Conservation (phyloP, 2,113 vertebrate genomes). For the Lanius collurio region DNA sequence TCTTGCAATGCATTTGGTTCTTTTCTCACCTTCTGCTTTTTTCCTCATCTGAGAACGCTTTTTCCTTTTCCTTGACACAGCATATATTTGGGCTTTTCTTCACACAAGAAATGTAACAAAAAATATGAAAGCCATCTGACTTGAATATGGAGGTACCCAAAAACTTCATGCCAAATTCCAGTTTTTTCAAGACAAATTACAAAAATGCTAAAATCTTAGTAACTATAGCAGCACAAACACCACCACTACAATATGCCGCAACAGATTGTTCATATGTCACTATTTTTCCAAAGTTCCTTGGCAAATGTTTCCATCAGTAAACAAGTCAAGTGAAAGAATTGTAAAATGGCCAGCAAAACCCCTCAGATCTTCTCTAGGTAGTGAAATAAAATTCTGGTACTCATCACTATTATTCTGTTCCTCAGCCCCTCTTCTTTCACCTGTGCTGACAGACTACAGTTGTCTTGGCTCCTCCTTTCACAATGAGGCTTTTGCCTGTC, state of each 20-base stretch:
- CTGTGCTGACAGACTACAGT: slow-evolving; percentile 22
- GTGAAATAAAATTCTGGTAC: not conserved
- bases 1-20: not conserved
- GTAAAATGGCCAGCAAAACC: slow-evolving; percentile 11
- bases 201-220: slow-evolving; percentile 37
- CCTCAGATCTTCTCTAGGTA: not conserved
- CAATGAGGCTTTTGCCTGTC: not conserved
- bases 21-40: slow-evolving; percentile 2
- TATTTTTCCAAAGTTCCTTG: slow-evolving; percentile 63
- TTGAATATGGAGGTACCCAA: not conserved
- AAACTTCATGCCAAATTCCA: slow-evolving; percentile 28
- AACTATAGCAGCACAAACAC: slow-evolving; percentile 61
- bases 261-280: slow-evolving; percentile 67
- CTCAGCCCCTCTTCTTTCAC: not conserved
- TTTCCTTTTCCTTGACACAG: slow-evolving; percentile 5
- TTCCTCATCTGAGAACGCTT: not conserved
- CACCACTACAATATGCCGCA: slow-evolving; percentile 58
- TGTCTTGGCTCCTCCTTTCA: not conserved
- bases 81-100: not conserved
- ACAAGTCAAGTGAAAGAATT: slow-evolving; percentile 31
- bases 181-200: slow-evolving; percentile 53
- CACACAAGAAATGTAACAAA: not conserved
- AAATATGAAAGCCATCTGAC: slow-evolving; percentile 49
- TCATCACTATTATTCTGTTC: slow-evolving; percentile 1
- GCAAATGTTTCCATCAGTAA: slow-evolving; percentile 58